Evolutionary conservation across 2,113 vertebrate species (phyloP).

Genomic region (Cheirogaleus medius): DNA sequence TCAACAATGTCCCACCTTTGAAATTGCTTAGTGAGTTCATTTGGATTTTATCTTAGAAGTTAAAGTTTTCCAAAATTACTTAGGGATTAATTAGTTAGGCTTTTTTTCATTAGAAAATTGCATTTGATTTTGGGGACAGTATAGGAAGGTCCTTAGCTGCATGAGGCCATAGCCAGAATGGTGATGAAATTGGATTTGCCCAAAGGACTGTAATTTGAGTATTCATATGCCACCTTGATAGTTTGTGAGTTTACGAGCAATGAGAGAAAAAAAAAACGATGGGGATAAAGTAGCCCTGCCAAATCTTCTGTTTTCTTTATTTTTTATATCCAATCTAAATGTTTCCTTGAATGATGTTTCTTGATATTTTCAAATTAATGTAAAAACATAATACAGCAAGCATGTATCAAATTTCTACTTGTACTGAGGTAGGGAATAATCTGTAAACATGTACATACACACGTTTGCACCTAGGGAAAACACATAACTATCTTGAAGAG

Average conservation of each 20-base stretch:
- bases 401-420: neutral
- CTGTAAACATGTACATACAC: neutral
- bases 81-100: conserved; percentile 52
- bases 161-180: neutral
- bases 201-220: neutral
- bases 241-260: neutral
- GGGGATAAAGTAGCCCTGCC: neutral
- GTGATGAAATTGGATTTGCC: neutral
- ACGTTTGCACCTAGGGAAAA: neutral
- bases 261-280: neutral
- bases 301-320: neutral
- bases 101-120: neutral
- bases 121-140: neutral
- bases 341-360: neutral
- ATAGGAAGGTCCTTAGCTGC: neutral
- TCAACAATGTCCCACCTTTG: conserved; percentile 8
- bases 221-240: neutral
- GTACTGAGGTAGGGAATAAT: neutral
- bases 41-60: conserved; percentile 36
- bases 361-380: neutral
- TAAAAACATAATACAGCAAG: neutral
- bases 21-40: conserved; percentile 36
- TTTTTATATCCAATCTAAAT: neutral
- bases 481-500: neutral
- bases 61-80: conserved; percentile 20